phyloP scores from a whole-genome alignment of 35 echinoderm and acorn worm species.

The Acanthaster planci region DNA sequence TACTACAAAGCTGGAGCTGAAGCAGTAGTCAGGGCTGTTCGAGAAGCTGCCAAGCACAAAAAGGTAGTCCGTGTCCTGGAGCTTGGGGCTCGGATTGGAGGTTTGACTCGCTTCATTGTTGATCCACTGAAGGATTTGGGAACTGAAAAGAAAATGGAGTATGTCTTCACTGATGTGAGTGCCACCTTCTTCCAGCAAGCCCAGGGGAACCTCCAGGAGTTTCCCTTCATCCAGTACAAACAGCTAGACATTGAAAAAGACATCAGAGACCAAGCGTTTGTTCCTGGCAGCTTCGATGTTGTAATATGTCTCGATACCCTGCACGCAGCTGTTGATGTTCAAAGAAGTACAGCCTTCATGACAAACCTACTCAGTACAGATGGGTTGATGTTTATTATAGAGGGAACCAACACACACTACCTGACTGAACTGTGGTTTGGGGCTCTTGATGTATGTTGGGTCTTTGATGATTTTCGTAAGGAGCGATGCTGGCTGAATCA shows the following conservation, averaged over 20 bases:
- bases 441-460: constrained; percentile 77
- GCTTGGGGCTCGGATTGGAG: constrained; percentile 92
- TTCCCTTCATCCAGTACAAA: constrained; percentile 86
- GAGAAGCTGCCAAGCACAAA: constrained; percentile 67
- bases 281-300: constrained; percentile 79
- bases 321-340: constrained; percentile 75
- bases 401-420: constrained; percentile 72
- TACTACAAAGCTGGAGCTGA: constrained; percentile 89
- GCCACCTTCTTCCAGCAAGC: constrained; percentile 93
- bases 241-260: constrained; percentile 93
- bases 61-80: constrained; percentile 79
- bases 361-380: constrained; percentile 72
- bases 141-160: constrained; percentile 78
- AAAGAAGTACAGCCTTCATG: constrained; percentile 66
- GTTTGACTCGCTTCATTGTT: constrained; percentile 79
- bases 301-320: constrained; percentile 88
- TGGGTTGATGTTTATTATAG: constrained; percentile 77
- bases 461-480: constrained; percentile 71
- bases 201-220: constrained; percentile 45
- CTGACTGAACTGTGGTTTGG: constrained; percentile 86
- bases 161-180: constrained; percentile 94
- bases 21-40: constrained; percentile 61
- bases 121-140: constrained; percentile 66
- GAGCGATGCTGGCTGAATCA: constrained; percentile 80
- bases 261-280: constrained; percentile 81